Evolutionary conservation across 2,888 invertebrate species (phyloP).

Genomic region (Brassicogethes aeneus): DNA sequence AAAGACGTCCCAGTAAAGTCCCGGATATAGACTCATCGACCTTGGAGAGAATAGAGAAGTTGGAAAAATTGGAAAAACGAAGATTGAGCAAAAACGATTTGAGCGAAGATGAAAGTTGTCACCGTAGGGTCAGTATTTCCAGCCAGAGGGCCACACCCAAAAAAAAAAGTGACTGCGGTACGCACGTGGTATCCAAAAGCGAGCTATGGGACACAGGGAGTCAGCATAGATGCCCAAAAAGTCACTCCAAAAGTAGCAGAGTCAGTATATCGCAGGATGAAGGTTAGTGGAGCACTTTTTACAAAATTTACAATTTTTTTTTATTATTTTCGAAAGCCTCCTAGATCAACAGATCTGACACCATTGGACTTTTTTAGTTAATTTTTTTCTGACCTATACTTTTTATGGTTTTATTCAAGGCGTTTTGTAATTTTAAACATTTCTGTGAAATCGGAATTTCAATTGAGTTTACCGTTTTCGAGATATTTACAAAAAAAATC

Average conservation of each 20-base stretch:
- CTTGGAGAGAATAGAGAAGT: neutral
- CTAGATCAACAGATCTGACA: too few relatives aligned
- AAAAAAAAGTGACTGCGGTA: constrained; percentile 42
- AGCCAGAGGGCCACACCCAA: constrained; percentile 35
- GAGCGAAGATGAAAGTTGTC: constrained; percentile 20
- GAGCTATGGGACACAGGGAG: constrained; percentile 42
- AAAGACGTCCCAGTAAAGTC: constrained; percentile 17
- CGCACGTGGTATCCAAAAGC: constrained; percentile 40
- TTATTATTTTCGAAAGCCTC: too few relatives aligned
- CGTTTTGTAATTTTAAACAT: too few relatives aligned
- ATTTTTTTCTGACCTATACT: too few relatives aligned
- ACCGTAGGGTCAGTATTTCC: constrained; percentile 32
- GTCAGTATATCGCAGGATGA: constrained; percentile 33
- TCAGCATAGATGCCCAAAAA: constrained; percentile 36
- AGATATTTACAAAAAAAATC: too few relatives aligned
- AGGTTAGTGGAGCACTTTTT: constrained; percentile 25
- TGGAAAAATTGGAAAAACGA: constrained; percentile 12
- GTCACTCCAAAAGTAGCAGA: constrained; percentile 33
- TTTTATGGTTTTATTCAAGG: too few relatives aligned
- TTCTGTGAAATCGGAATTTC: too few relatives aligned
- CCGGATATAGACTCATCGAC: constrained; percentile 6
- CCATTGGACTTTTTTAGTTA: too few relatives aligned
- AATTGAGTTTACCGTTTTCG: too few relatives aligned
- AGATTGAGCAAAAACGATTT: constrained; percentile 10
- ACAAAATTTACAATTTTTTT: too few relatives aligned